These are phyloP conservation scores for Helicoverpa armigera DNA, from an alignment of 1,140 invertebrate genomes.

Conservation along the genomic window DNA sequence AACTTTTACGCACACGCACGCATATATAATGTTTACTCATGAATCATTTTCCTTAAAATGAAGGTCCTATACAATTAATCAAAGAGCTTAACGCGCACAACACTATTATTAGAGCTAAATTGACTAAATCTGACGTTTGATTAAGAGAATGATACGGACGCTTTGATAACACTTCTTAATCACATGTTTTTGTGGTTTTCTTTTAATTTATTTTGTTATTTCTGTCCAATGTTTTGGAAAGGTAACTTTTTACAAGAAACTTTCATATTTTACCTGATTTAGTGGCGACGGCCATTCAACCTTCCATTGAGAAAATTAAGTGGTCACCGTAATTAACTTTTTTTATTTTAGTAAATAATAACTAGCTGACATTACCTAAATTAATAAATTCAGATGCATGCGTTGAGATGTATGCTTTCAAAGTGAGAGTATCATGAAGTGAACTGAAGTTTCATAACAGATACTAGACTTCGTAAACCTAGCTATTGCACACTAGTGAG, in stretches of 20 bases:
- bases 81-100: slow-evolving; percentile 74
- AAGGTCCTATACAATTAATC: slow-evolving; percentile 77
- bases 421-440: neutral
- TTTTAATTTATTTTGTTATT: neutral
- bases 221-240: no score
- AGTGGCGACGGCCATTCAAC: no score
- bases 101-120: slow-evolving; percentile 81
- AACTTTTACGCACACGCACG: neutral
- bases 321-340: no score
- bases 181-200: slow-evolving; percentile 61
- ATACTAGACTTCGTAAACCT: neutral
- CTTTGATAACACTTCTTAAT: slow-evolving; percentile 69
- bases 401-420: no score
- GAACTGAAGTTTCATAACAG: neutral
- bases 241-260: no score
- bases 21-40: slow-evolving; percentile 6
- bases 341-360: no score
- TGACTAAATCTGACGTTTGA: slow-evolving; percentile 84
- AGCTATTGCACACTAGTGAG: neutral
- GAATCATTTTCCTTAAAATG: slow-evolving; percentile 65
- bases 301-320: no score
- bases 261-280: no score
- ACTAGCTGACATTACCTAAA: no score
- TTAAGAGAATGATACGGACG: slow-evolving; percentile 74
- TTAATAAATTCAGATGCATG: no score